Evolutionary conservation across 2,888 invertebrate species (phyloP).

Genomic region (Schizaphis graminum): DNA sequence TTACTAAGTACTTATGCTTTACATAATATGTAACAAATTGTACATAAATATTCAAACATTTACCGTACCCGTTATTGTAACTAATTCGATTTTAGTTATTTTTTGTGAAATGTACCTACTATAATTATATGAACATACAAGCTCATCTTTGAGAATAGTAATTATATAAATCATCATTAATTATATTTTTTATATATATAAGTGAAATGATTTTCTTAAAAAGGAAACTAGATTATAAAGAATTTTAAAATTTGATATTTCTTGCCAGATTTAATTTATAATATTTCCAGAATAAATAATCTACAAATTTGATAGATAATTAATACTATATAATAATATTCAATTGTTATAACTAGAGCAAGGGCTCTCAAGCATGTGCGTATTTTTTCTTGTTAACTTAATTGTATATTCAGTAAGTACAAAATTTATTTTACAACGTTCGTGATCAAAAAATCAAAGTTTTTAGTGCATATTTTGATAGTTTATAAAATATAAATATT

Average conservation of each 20-base stretch:
- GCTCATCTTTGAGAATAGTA: background rate
- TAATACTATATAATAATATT: background rate
- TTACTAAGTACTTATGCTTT: background rate
- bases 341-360: background rate
- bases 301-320: background rate
- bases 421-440: no score
- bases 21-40: background rate
- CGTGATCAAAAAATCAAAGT: no score
- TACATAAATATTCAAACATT: background rate
- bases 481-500: no score
- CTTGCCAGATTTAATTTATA: background rate
- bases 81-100: background rate
- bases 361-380: no score
- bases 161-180: background rate
- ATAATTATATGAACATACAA: background rate
- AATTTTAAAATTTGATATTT: background rate
- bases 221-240: background rate
- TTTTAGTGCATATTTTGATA: no score
- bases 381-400: no score
- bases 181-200: background rate
- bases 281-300: background rate
- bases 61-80: background rate
- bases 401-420: no score
- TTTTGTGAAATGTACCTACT: background rate
- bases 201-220: background rate